Conservation (phyloP, 2,113 vertebrate species). For the Cinclus cinclus region DNA sequence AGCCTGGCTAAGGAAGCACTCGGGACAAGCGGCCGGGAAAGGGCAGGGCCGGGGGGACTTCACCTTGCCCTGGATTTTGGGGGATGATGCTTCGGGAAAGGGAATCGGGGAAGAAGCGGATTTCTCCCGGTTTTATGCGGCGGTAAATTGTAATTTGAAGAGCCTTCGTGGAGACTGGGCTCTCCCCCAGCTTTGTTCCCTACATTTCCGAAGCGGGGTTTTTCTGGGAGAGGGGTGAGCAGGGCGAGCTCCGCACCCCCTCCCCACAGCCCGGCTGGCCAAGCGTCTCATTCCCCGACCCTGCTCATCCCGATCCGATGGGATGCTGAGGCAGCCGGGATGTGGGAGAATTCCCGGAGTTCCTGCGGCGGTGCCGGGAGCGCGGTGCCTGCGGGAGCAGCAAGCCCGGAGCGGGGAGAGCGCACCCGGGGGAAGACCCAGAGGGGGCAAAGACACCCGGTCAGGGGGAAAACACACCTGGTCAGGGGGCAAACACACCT, state of each 20-base stretch:
- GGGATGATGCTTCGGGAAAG: not conserved
- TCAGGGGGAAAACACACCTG: no score
- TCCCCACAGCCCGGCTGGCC: not conserved
- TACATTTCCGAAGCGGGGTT: not conserved
- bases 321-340: not conserved
- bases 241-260: not conserved
- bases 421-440: rapidly evolving
- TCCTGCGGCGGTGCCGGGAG: not conserved
- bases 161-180: not conserved
- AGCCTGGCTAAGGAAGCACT: not conserved
- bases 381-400: not conserved
- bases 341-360: not conserved
- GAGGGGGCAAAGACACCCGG: not conserved
- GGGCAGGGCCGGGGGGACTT: not conserved
- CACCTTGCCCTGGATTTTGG: not conserved
- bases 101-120: not conserved
- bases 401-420: not conserved
- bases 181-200: not conserved
- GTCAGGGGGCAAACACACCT: rapidly evolving
- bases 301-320: not conserved
- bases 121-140: not conserved
- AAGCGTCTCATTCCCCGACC: not conserved
- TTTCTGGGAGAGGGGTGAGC: not conserved
- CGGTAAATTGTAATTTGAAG: conserved; percentile 47
- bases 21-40: not conserved